Conservation (phyloP, 2,888 invertebrate species). For the Ptilodon capucinus region DNA sequence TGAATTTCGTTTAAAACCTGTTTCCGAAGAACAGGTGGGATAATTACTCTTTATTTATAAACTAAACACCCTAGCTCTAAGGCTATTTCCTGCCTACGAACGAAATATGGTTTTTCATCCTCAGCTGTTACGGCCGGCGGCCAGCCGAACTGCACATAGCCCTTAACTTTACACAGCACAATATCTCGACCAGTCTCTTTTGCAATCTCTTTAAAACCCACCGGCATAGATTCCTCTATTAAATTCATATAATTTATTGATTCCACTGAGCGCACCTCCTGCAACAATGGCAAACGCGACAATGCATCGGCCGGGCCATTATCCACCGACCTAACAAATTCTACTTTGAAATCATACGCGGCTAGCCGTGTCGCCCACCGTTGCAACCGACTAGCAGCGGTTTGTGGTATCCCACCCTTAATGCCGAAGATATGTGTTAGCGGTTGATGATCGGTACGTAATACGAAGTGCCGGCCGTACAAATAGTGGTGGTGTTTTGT, state of each 20-base stretch:
- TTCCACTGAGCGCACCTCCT: background rate
- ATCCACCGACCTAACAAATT: conserved; percentile 1
- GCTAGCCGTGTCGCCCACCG: conserved; percentile 4
- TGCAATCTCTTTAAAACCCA: background rate
- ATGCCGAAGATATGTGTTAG: conserved; percentile 7
- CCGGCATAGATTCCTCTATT: background rate
- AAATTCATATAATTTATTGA: background rate
- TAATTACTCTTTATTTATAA: conserved; percentile 14
- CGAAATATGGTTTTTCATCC: conserved; percentile 10
- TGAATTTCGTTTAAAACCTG: conserved; percentile 7
- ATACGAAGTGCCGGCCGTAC: conserved; percentile 3
- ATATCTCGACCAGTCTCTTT: background rate
- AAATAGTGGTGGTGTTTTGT: conserved; percentile 9
- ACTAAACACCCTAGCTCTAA: conserved; percentile 13
- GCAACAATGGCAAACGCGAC: conserved; percentile 3
- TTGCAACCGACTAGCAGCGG: conserved; percentile 7
- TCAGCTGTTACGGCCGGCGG: conserved; percentile 5
- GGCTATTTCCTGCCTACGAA: conserved; percentile 6
- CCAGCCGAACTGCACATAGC: conserved; percentile 15
- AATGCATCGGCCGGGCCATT: conserved; percentile 5
- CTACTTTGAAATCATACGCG: conserved; percentile 3
- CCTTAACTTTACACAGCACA: conserved; percentile 3
- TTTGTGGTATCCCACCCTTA: conserved; percentile 7
- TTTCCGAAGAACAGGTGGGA: conserved; percentile 3
- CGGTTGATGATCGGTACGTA: conserved; percentile 6